A percentile compares a stretch with the other conserved stretches of the same genome.
phyloP scores from a whole-genome alignment of 2,113 vertebrate genomes.

The Megatriorchis doriae region DNA sequence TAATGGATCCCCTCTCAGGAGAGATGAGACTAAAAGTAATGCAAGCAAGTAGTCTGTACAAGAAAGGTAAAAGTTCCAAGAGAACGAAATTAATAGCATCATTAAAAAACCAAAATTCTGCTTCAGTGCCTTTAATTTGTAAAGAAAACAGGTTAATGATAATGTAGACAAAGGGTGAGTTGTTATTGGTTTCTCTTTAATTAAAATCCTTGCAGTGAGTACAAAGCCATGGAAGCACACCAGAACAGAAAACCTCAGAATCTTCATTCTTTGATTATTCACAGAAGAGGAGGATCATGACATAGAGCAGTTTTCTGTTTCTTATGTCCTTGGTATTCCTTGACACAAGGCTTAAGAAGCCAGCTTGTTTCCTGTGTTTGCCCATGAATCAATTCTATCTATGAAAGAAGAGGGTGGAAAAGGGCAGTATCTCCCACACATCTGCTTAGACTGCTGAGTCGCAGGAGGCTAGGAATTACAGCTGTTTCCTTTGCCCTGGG shows the following conservation, averaged over 20 bases:
- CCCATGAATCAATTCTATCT: background rate
- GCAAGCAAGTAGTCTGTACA: background rate
- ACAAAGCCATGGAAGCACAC: background rate
- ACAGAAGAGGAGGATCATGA: background rate
- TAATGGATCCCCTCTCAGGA: background rate
- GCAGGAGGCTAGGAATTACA: background rate
- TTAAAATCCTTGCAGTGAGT: background rate
- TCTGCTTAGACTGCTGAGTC: background rate
- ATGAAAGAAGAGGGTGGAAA: background rate
- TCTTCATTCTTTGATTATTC: background rate
- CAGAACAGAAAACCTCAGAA: background rate
- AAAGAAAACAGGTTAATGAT: background rate
- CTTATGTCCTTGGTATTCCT: background rate
- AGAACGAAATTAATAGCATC: background rate
- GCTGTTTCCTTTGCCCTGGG: background rate
- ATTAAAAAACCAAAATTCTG: background rate
- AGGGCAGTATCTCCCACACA: background rate
- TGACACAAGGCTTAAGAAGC: background rate
- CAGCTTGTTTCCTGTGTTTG: background rate
- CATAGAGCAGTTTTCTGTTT: background rate
- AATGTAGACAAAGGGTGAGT: background rate
- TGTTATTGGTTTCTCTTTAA: background rate
- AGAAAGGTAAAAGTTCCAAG: background rate
- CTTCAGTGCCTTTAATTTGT: background rate
- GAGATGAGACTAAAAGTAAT: background rate